Base-by-base conservation (phyloP, 2,797 vertebrate species). In the Lophius americanus region DNA sequence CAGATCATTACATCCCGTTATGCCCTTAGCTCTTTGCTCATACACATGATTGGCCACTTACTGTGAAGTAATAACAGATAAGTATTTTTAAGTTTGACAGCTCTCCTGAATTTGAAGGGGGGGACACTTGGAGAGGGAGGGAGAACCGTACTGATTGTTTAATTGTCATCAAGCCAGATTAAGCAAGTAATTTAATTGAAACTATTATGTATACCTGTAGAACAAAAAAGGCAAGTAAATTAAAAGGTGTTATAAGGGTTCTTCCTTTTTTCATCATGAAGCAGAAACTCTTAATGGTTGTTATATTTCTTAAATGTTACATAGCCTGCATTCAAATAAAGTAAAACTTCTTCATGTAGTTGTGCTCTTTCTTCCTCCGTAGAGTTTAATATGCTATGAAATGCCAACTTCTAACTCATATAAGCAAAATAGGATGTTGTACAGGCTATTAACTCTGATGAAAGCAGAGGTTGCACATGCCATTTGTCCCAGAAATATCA, bases 341-440 rank as follows among this genome's bases (percentile, higher is more conserved):
- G 12, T 9, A 8, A n/a, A 23, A 23, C 23, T 23, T 23, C 2
- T 14, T 4, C 0, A 33, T 33, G 11, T 14, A 32, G 38, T 39
- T 54, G 7, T 35, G 9, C 41, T 41, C 37, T 41, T 51, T 36
- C 4, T 23, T 67, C 13, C 23, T 50, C 36, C 71, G 2, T 6
- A 63, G 60, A 57, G 39, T 10, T 49, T 51, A 12, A 68, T 65
- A 60, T 42, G 13, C 9, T 36, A n/a, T 14, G 10, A 50, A 62
- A 47, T 41, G 0, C 12, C 41, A n/a, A n/a, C 14, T 51, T 46
- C 7, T 23, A 4, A 11, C 54, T 61, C 39, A 55, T 23, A 42
- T n/a, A 55, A 61, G 0, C 43, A 46, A 51, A 53, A 9, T 10
- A 23, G 38, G 6, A 60, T 48, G n/a, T 11, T 47, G 2, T 43